These are phyloP conservation scores for Clamator glandarius DNA, from an alignment of 2,797 vertebrate genomes.

Conservation along the genomic window DNA sequence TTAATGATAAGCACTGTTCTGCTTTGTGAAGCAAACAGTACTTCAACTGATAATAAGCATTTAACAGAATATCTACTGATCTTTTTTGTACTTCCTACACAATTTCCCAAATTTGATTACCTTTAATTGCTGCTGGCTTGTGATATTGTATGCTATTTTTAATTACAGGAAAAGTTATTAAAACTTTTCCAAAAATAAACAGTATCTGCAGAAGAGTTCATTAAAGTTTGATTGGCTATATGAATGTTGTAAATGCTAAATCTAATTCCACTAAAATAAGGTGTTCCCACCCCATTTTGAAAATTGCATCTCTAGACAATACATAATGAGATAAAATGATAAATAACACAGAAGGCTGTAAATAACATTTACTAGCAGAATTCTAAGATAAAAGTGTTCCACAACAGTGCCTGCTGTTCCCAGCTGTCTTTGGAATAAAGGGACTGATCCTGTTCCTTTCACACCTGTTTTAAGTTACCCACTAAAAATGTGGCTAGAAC, in stretches of 20 bases:
- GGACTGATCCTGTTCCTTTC: constrained; percentile 6
- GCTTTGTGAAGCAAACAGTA: constrained; percentile 89
- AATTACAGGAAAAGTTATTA: constrained; percentile 84
- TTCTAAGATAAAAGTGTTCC: constrained; percentile 39
- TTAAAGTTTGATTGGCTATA: constrained; percentile 70
- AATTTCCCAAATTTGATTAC: constrained; percentile 93
- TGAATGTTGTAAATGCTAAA: constrained; percentile 68
- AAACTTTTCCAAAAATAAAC: constrained; percentile 75
- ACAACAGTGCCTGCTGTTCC: constrained; percentile 15
- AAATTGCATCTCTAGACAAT: constrained; percentile 72
- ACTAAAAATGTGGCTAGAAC: not conserved
- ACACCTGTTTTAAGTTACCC: constrained; percentile 30
- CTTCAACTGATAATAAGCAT: constrained; percentile 90
- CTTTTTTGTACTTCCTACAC: constrained; percentile 91
- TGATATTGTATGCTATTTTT: constrained; percentile 81
- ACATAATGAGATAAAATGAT: constrained; percentile 73
- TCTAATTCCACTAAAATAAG: constrained; percentile 74
- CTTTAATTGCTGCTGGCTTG: constrained; percentile 78
- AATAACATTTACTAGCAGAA: constrained; percentile 70
- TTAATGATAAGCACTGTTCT: constrained; percentile 92
- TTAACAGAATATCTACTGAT: constrained; percentile 87
- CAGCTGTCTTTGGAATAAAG: constrained; percentile 30
- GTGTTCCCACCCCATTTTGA: constrained; percentile 65
- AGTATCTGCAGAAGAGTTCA: constrained; percentile 60
- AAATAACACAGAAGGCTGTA: constrained; percentile 65